Conservation (phyloP, 2,888 invertebrate genomes). For the Hydroisotoma schaefferi region DNA sequence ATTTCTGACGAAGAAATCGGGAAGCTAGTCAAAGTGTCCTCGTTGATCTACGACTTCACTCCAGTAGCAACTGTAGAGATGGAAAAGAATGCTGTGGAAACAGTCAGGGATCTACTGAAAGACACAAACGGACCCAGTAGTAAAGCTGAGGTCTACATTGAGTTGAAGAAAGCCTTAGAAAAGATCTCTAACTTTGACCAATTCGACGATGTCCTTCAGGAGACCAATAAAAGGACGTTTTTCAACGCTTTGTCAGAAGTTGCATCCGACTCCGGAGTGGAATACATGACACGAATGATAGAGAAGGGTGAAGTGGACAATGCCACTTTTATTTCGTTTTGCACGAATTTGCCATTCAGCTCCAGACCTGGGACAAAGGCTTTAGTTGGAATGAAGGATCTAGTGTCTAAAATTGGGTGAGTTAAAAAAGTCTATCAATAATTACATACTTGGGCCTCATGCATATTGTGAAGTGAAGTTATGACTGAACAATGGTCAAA, state of each 20-base stretch:
- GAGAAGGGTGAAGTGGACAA: conserved; percentile 6
- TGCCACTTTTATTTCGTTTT: conserved; percentile 4
- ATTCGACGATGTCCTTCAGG: neutral
- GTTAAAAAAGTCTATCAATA: too few relatives aligned
- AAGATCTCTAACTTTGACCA: neutral
- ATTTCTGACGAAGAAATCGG: conserved; percentile 6
- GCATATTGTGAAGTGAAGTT: too few relatives aligned
- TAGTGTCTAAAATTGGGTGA: too few relatives aligned
- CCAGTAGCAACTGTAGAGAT: neutral
- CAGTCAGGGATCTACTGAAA: neutral
- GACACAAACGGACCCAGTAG: neutral
- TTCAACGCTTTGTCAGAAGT: conserved; percentile 10
- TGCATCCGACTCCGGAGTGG: neutral
- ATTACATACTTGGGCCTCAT: too few relatives aligned
- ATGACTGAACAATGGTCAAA: too few relatives aligned
- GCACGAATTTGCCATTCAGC: conserved; percentile 9
- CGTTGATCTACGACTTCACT: conserved; percentile 11
- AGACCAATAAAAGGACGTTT: neutral
- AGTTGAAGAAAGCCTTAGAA: neutral
- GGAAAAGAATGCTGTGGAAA: conserved; percentile 7
- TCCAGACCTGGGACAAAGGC: conserved; percentile 9
- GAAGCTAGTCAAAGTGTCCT: neutral
- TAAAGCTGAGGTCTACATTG: conserved; percentile 8
- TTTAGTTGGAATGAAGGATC: conserved; percentile 5
- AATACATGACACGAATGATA: neutral